Conservation (phyloP, 92 coral and sea anemone species). For the Zoanthus solanderi region DNA sequence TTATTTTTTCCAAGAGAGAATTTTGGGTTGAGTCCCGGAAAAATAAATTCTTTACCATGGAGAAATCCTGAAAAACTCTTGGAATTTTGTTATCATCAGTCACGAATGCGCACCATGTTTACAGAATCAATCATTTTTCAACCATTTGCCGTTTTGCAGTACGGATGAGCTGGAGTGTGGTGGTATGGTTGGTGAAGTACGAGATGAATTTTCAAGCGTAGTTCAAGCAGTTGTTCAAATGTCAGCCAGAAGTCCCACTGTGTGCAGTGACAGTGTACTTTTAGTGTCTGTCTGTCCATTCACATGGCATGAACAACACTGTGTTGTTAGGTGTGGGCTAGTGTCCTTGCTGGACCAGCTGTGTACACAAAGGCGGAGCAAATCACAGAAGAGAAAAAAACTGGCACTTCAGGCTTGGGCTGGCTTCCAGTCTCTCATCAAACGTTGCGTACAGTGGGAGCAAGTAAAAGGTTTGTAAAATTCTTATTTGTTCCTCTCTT, state of each 20-base stretch:
- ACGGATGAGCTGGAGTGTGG: conserved; percentile 94
- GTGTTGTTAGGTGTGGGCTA: conserved; percentile 91
- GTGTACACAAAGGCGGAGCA: conserved; percentile 72
- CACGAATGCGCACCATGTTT: too few relatives aligned
- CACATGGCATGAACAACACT: conserved; percentile 90
- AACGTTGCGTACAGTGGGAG: conserved; percentile 95
- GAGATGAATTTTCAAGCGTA: conserved; percentile 88
- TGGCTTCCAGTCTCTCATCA: conserved; percentile 82
- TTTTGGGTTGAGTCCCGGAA: too few relatives aligned
- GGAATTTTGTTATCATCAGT: too few relatives aligned
- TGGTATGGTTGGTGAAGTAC: conserved; percentile 88
- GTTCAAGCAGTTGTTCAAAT: conserved; percentile 83
- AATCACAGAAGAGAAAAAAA: conserved; percentile 60
- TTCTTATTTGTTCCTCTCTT: background rate
- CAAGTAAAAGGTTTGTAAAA: conserved; percentile 80
- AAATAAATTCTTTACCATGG: too few relatives aligned
- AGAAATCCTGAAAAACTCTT: too few relatives aligned
- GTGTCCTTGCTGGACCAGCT: conserved; percentile 84
- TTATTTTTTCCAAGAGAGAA: too few relatives aligned
- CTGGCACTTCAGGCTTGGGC: conserved; percentile 93
- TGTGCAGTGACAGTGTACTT: conserved; percentile 82
- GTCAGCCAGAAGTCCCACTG: conserved; percentile 69
- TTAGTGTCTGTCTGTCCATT: conserved; percentile 87
- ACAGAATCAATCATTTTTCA: background rate
- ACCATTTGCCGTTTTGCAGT: conserved; percentile 39